Percentiles rank a stretch among this genome's conserved stretches.
Conservation (phyloP, 2,113 vertebrate genomes). For the Callipepla squamata region DNA sequence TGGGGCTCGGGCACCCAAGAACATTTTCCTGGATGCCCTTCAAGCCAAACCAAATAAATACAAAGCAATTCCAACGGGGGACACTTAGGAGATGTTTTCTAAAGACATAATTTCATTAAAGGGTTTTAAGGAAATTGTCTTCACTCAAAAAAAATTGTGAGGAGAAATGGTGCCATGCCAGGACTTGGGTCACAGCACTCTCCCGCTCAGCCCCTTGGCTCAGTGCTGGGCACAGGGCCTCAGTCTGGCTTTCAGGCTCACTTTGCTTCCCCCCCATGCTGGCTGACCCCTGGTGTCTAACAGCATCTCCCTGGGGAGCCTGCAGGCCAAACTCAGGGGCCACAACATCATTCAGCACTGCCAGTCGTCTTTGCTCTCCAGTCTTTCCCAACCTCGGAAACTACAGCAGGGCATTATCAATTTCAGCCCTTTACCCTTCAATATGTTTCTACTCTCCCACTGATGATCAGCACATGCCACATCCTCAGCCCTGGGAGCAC, state of each 20-base stretch:
- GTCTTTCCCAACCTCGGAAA: neutral
- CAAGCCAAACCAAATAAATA: neutral
- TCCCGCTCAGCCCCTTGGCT: neutral
- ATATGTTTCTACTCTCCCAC: neutral
- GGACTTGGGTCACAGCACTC: neutral
- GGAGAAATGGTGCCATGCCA: neutral
- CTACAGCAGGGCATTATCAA: neutral
- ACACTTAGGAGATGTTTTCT: neutral
- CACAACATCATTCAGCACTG: neutral
- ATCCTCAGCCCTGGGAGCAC: neutral
- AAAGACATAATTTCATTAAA: conserved; percentile 5
- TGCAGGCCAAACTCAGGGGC: neutral
- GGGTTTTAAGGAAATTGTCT: conserved; percentile 25
- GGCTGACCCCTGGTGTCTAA: too few relatives aligned
- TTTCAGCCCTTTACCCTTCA: neutral
- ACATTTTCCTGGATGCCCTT: conserved; percentile 40
- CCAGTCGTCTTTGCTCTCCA: neutral
- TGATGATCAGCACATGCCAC: fast-evolving
- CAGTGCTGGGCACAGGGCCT: neutral
- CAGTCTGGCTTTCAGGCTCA: neutral
- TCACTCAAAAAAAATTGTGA: neutral
- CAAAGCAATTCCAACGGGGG: neutral
- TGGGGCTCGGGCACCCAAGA: neutral
- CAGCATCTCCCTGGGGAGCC: neutral
- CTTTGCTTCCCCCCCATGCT: neutral